Percentiles rank a stretch among this genome's conserved stretches.
phyloP scores from a whole-genome alignment of 2,888 invertebrate genomes.

The Caenorhabditis angaria region DNA sequence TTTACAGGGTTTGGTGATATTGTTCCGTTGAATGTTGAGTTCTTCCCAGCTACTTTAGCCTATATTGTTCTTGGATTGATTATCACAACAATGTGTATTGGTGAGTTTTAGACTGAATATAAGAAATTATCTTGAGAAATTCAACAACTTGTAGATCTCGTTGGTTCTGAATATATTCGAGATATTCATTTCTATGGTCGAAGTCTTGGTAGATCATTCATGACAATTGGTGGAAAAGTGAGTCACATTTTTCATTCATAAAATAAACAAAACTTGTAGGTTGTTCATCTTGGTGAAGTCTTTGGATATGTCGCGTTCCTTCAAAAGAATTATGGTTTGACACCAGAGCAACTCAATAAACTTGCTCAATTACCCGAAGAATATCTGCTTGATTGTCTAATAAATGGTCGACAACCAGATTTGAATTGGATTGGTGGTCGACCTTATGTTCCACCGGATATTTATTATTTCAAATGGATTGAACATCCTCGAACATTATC shows the following conservation, averaged over 20 bases:
- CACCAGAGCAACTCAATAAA: slow-evolving; percentile 72
- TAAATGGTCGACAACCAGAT: slow-evolving; percentile 71
- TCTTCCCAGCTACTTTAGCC: slow-evolving; percentile 69
- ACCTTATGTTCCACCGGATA: slow-evolving; percentile 72
- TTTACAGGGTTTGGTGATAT: slow-evolving; percentile 72
- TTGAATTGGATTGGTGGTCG: slow-evolving; percentile 70
- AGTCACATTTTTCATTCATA: background rate
- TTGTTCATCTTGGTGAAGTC: slow-evolving; percentile 72
- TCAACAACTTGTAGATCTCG: slow-evolving; percentile 62
- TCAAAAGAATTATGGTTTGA: slow-evolving; percentile 72
- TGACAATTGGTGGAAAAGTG: slow-evolving; percentile 72
- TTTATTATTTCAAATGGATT: slow-evolving; percentile 73
- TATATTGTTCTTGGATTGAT: slow-evolving; percentile 72
- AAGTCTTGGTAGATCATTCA: slow-evolving; percentile 68
- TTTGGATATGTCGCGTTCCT: slow-evolving; percentile 72
- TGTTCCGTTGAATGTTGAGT: slow-evolving; percentile 71
- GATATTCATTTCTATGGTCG: slow-evolving; percentile 73
- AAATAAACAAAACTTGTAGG: slow-evolving; percentile 30
- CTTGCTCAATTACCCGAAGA: slow-evolving; percentile 72
- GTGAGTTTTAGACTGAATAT: slow-evolving; percentile 35
- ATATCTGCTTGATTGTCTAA: slow-evolving; percentile 71
- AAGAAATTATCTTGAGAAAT: background rate
- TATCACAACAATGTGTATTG: slow-evolving; percentile 73
- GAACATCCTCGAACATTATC: slow-evolving; percentile 72
- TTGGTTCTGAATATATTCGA: slow-evolving; percentile 72